phyloP scores from a whole-genome alignment of 2,797 vertebrate species.

The Anabacerthia variegaticeps region DNA sequence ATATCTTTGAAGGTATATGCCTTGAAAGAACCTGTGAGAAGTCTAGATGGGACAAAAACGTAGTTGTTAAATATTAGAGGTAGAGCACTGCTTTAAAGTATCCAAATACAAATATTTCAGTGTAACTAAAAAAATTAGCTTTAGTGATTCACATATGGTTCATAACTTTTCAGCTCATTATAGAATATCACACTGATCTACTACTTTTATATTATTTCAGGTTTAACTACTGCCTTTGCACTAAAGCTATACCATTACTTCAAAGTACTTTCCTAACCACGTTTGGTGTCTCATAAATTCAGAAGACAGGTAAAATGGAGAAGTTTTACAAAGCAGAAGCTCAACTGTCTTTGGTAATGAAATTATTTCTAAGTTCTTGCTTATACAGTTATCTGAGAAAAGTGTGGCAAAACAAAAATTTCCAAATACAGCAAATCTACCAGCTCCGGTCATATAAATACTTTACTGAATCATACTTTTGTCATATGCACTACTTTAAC shows the following conservation, averaged over 20 bases:
- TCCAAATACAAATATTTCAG: slow-evolving; percentile 27
- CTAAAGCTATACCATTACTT: slow-evolving; percentile 34
- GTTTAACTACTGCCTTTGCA: slow-evolving; percentile 45
- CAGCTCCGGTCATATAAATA: background rate
- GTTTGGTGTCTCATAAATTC: slow-evolving; percentile 63
- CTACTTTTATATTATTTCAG: slow-evolving; percentile 1
- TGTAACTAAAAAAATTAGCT: slow-evolving; percentile 14
- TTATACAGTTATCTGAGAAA: background rate
- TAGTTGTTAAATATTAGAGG: background rate
- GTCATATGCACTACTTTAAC: background rate
- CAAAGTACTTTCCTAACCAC: slow-evolving; percentile 61
- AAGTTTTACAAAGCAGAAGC: slow-evolving; percentile 56
- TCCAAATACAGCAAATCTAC: background rate
- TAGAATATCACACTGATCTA: slow-evolving; percentile 14
- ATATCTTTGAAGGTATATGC: background rate
- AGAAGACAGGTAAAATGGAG: slow-evolving; percentile 37
- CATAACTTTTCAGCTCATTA: background rate
- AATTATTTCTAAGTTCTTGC: slow-evolving; percentile 47
- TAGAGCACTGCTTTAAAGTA: background rate
- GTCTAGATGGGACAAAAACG: background rate
- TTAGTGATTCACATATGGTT: background rate
- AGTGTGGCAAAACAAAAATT: background rate
- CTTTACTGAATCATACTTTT: background rate
- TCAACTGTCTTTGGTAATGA: slow-evolving; percentile 41
- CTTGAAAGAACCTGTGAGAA: background rate